Base-by-base conservation (phyloP, 2,113 vertebrate genomes). In the Ciconia boyciana region DNA sequence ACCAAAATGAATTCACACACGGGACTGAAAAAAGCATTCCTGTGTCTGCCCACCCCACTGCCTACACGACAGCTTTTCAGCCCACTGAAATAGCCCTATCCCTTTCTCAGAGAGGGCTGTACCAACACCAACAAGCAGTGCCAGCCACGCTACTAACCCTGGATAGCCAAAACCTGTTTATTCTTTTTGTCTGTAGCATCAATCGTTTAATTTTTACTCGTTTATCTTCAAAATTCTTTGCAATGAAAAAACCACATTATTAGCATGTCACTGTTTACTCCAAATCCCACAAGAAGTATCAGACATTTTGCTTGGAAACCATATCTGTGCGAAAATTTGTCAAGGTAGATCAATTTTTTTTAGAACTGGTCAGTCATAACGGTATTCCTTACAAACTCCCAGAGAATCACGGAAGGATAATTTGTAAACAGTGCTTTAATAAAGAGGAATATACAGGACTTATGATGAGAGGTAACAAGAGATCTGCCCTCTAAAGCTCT, bases 361-460 rank as follows among this genome's bases (percentile, higher is more conserved):
- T 43, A 64, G 28, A 89, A 75, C 4, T 43, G 87, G 32, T 16
- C 86, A 88, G 10, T 85, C 46, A 32, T 36, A 20, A 81, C 7
- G 22, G 31, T 5, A 88, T 43, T 83, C 82, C 60, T 80, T 75
- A 69, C 24, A 93, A 77, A 94, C 13, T 71, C 60, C 18, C 77
- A 74, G 70, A 78, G 93, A 95, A 69, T 79, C 9, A 25, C 2
- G 11, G 46, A 74, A 84, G 68, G 20, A 49, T 77, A 86, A 84
- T 84, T 75, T 86, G 41, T 64, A 91, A 87, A 86, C 68, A 80
- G 70, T 15, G 54, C 55, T 95, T 95, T 93, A 91, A 83, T 89
- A 71, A 97, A 93, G 44, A 76, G 41, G 61, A 95, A 89, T 85
- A 74, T 44, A 55, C 5, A 28, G 51, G 57, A 89, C 55, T 80